Percentiles rank a stretch among this genome's conserved stretches.
phyloP scores from a whole-genome alignment of 2,888 invertebrate species.

The Eristalinus sepulchralis region DNA sequence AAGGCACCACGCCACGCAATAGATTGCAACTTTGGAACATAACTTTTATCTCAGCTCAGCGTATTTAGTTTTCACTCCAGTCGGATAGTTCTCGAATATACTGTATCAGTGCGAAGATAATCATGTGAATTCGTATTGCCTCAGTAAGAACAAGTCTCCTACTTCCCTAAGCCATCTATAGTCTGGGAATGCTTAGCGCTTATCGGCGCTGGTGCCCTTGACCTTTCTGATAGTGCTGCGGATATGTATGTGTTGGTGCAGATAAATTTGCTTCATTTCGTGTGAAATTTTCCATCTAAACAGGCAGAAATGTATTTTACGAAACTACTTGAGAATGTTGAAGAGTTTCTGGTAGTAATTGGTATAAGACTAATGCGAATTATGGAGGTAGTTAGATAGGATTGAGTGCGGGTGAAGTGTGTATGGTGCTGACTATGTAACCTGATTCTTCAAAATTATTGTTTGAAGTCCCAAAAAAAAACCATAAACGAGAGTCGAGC shows the following conservation, averaged over 20 bases:
- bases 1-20: neutral
- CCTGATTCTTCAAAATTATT: too few species aligned
- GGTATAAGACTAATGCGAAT: too few species aligned
- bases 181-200: neutral
- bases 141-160: neutral
- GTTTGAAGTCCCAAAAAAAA: too few species aligned
- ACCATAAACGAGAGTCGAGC: too few species aligned
- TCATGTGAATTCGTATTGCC: neutral
- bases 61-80: neutral
- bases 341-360: too few species aligned
- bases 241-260: neutral
- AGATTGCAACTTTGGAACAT: neutral
- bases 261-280: constrained; percentile 1
- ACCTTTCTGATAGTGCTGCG: constrained; percentile 16
- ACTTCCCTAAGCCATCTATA: neutral
- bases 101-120: neutral
- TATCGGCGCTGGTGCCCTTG: constrained; percentile 27
- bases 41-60: neutral
- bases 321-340: too few species aligned
- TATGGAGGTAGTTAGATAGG: too few species aligned
- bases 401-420: too few species aligned
- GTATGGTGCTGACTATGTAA: too few species aligned
- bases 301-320: neutral
- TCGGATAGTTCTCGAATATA: neutral
- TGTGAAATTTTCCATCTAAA: neutral